Evolutionary conservation across 2,888 invertebrate genomes (phyloP), one percentile per base, ranked within the genome.

Genomic region (Heliconius aoede): DNA sequence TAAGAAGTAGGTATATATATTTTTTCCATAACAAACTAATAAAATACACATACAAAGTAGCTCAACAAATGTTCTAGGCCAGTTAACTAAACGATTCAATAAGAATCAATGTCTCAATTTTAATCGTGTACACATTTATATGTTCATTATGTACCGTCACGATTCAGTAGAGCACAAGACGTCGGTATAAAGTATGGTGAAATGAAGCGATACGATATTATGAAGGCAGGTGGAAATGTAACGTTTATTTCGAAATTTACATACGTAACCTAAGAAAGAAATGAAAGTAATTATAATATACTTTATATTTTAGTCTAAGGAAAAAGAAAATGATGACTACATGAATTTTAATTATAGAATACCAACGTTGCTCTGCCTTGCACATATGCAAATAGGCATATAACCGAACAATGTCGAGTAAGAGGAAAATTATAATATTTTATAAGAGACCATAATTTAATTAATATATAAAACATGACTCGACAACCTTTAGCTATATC

Each of bases 21-120:
- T n/a, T 65, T 26, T 40, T 26, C n/a, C n/a, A 40, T 71, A 78
- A n/a, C 28, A 72, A 79, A 32, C 55, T 67, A 26, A 13, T 8
- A 9, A 58, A n/a, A 68, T 64, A 51, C 51, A 69, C 28, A 28
- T 3, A 36, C 36, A n/a, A 51, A 51, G 72, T 58, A 68, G 73
- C 76, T 68, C 72, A 51, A 77, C 28, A 77, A 74, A 76, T 77
- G n/a, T 24, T 28, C 65, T 60, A 73, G 40, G 65, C 60, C 40
- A 72, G 58, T 69, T 30, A 74, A 72, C 68, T 65, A 74, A 73
- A 78, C 78, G 77, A 80, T 71, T 74, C 76, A 81, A 83, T 78
- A 79, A 75, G 55, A 78, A 79, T 79, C 79, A 80, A 81, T 81
- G 80, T 79, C 81, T 81, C 80, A 81, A 82, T 82, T 80, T 79